Evolutionary conservation across 2,797 vertebrate genomes (phyloP).

Genomic region (Chloroceryle amazona): DNA sequence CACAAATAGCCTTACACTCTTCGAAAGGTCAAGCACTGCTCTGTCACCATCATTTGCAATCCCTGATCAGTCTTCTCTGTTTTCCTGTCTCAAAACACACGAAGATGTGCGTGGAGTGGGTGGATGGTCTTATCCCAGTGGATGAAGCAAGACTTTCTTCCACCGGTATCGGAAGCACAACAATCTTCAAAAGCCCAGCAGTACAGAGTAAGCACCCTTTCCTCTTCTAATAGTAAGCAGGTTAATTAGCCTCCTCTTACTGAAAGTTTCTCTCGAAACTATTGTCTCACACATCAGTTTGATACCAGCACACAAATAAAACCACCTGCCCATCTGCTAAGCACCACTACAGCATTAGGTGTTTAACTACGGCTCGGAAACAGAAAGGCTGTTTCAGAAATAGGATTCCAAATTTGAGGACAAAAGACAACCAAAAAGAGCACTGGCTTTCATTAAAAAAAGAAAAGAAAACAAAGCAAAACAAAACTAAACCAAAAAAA

Average conservation of each 20-base stretch:
- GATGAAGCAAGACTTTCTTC: not conserved
- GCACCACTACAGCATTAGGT: not conserved
- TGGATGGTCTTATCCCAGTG: not conserved
- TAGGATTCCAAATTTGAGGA: not conserved
- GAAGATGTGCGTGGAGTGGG: not conserved
- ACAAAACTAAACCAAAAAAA: not conserved
- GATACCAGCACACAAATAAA: not conserved
- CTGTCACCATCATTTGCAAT: not conserved
- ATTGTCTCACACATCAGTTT: not conserved
- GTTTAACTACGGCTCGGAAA: not conserved
- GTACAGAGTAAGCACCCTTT: not conserved
- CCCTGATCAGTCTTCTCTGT: not conserved
- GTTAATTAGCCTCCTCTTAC: not conserved
- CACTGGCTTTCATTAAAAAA: not conserved
- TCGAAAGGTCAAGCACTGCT: not conserved
- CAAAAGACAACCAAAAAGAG: not conserved
- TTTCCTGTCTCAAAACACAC: not conserved
- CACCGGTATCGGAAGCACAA: accelerated
- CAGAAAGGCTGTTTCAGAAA: not conserved
- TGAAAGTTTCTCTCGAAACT: not conserved
- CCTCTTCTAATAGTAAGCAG: not conserved
- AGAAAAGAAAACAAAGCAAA: not conserved
- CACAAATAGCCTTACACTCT: not conserved
- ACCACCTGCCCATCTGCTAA: not conserved
- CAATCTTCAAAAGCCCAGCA: not conserved